A percentile compares a stretch with the other conserved stretches of the same genome.
phyloP scores from a whole-genome alignment of 2,113 vertebrate species.

The Sphaerodactylus townsendi region DNA sequence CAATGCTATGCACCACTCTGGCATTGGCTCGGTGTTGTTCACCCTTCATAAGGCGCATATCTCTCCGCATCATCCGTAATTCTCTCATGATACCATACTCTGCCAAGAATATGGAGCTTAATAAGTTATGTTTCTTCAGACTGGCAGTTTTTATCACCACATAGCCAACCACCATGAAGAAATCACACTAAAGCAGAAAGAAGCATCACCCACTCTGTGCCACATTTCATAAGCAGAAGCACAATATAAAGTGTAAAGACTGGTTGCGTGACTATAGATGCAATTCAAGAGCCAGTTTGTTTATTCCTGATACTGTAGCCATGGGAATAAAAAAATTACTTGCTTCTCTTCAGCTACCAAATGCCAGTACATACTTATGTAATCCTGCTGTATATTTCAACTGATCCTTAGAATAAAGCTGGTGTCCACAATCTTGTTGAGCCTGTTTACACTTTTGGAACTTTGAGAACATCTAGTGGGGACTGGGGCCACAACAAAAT shows the following conservation, averaged over 20 bases:
- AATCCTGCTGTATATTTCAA: neutral
- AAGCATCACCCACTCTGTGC: neutral
- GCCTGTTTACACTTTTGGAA: too few relatives aligned
- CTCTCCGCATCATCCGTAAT: constrained; percentile 20
- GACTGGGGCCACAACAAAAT: too few relatives aligned
- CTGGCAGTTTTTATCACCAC: neutral
- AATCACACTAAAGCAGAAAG: neutral
- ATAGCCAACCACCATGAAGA: neutral
- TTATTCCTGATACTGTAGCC: neutral
- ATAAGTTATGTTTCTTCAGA: neutral
- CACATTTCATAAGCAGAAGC: neutral
- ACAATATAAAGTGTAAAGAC: neutral
- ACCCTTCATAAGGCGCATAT: constrained; percentile 24
- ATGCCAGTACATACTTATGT: neutral
- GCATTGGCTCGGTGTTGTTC: constrained; percentile 11
- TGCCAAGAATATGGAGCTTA: neutral
- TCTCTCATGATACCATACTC: constrained; percentile 22
- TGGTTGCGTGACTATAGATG: neutral
- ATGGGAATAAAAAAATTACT: neutral
- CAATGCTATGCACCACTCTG: constrained; percentile 9
- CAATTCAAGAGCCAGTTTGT: neutral
- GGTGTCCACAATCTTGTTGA: too few relatives aligned
- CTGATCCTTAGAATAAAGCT: too few relatives aligned
- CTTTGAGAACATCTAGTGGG: too few relatives aligned
- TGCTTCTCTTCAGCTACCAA: neutral